phyloP scores from a whole-genome alignment of 1,140 invertebrate species.

The Harlomillsia oculata region DNA sequence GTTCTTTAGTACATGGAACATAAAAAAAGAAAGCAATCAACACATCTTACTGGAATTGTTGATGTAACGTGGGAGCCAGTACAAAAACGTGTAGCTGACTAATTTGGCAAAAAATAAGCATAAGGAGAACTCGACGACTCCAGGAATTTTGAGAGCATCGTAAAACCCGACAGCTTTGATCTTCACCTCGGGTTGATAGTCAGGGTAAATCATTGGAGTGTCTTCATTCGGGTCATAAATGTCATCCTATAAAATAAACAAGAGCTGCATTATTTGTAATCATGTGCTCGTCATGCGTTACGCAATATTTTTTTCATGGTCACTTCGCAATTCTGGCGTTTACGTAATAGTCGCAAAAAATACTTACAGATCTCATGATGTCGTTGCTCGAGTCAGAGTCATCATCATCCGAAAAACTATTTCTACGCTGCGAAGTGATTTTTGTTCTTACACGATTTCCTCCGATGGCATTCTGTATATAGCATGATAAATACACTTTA shows the following conservation, averaged over 20 bases:
- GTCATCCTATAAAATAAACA: constrained; percentile 7
- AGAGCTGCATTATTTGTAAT: no score
- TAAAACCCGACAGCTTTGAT: constrained; percentile 62
- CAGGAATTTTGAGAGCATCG: constrained; percentile 69
- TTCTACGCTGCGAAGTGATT: not conserved
- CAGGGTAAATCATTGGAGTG: constrained; percentile 28
- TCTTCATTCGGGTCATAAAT: constrained; percentile 22
- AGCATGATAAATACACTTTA: no score
- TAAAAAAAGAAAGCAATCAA: not conserved
- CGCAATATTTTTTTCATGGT: not conserved
- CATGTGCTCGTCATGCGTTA: not conserved
- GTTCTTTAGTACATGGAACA: not conserved
- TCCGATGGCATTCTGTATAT: no score
- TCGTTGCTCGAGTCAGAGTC: constrained; percentile 8
- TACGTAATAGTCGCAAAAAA: not conserved
- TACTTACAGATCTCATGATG: constrained; percentile 8
- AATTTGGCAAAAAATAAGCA: constrained; percentile 95
- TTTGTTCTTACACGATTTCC: not conserved
- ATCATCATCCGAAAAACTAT: constrained; percentile 3
- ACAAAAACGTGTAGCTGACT: constrained; percentile 93
- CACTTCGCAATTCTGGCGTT: not conserved
- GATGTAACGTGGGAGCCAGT: constrained; percentile 90
- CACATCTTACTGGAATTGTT: constrained; percentile 60
- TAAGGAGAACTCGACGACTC: constrained; percentile 86
- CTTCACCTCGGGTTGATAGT: constrained; percentile 25